Conservation (phyloP, 2,113 vertebrate genomes). For the Melanocharis versteri region DNA sequence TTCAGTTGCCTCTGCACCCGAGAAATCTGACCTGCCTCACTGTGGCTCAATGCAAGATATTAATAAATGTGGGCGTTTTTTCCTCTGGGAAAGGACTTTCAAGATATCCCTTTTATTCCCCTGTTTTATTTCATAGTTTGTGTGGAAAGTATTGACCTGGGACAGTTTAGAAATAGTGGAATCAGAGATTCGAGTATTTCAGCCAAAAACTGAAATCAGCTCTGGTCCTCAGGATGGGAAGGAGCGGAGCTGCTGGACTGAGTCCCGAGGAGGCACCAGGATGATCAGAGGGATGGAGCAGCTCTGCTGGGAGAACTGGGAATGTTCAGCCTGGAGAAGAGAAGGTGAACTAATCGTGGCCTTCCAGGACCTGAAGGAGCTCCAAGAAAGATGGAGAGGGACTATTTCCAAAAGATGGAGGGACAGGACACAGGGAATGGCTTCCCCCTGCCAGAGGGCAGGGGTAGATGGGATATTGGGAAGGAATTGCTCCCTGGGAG, state of each 20-base stretch:
- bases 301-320: background rate
- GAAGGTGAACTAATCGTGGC: background rate
- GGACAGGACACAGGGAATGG: background rate
- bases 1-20: rapidly evolving
- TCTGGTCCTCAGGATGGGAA: background rate
- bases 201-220: background rate
- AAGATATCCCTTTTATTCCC: background rate
- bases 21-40: background rate
- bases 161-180: background rate
- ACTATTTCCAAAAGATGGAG: background rate
- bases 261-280: background rate
- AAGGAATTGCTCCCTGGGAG: background rate
- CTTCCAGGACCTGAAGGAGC: background rate
- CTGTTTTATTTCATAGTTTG: background rate
- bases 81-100: background rate
- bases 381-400: background rate
- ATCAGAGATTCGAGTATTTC: background rate
- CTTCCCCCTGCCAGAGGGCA: background rate
- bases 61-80: rapidly evolving
- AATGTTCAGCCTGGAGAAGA: background rate
- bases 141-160: background rate
- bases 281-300: background rate
- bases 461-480: background rate
- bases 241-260: background rate
- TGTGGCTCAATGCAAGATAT: background rate